Conservation (phyloP, 1,140 invertebrate species). For the Drepana arcuata region DNA sequence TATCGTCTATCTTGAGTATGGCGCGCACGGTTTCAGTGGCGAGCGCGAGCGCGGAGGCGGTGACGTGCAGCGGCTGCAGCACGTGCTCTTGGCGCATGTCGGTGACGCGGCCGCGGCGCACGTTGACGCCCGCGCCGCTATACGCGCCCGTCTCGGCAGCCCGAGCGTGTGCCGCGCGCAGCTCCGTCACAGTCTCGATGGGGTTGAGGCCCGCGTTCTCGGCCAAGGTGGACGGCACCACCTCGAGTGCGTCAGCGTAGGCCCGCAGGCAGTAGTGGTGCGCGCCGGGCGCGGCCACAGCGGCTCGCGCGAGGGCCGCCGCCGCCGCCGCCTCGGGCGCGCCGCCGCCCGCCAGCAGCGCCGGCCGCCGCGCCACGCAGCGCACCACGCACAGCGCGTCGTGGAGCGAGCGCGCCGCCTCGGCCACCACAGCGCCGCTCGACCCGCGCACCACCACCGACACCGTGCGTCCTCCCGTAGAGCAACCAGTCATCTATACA, state of each 20-base stretch:
- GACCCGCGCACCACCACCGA: conserved; percentile 95
- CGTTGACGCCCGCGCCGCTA: conserved; percentile 95
- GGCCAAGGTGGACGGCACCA: conserved; percentile 98
- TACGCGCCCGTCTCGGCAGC: conserved; percentile 86
- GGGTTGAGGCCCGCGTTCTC: conserved; percentile 99
- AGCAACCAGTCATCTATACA: conserved; percentile 87
- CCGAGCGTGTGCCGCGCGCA: conserved; percentile 93
- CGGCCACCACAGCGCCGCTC: conserved; percentile 97
- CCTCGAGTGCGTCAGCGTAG: conserved; percentile 96
- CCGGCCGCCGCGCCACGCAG: conserved; percentile 94
- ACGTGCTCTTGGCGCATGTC: conserved; percentile 98
- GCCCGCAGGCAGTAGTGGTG: conserved; percentile 96
- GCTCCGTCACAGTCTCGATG: conserved; percentile 96
- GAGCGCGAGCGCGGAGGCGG: conserved; percentile 93
- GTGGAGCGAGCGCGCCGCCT: conserved; percentile 96
- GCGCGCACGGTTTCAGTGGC: conserved; percentile 97
- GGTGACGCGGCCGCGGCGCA: conserved; percentile 95
- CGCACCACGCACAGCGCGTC: conserved; percentile 98
- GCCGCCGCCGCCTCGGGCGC: conserved; percentile 97
- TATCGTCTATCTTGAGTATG: conserved; percentile 99
- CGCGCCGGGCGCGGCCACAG: conserved; percentile 89
- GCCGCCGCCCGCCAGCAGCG: conserved; percentile 95
- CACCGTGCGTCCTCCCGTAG: conserved; percentile 91
- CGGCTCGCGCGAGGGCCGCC: conserved; percentile 85
- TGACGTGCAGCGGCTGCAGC: conserved; percentile 96